phyloP scores from a whole-genome alignment of 1,140 invertebrate species.

The Cephus cinctus region DNA sequence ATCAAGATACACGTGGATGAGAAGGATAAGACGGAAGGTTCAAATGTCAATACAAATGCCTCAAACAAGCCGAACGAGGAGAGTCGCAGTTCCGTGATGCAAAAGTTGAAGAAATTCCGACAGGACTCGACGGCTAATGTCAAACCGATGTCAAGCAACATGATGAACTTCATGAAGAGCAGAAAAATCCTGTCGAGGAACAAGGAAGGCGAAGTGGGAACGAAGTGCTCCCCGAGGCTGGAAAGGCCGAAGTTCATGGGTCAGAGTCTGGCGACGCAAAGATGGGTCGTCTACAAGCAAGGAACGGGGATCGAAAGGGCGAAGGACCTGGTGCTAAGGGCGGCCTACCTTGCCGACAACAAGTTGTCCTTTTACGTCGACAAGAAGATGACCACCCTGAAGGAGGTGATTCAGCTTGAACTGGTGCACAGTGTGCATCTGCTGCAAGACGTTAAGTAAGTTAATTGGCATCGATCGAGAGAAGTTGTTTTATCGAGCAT shows the following conservation, averaged over 20 bases:
- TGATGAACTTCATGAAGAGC: slow-evolving; percentile 43
- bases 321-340: slow-evolving; percentile 57
- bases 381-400: slow-evolving; percentile 56
- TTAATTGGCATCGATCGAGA: too few species aligned
- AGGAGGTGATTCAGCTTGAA: slow-evolving; percentile 61
- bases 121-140: slow-evolving; percentile 37
- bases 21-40: neutral
- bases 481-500: too few species aligned
- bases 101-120: slow-evolving; percentile 41
- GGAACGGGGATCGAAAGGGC: slow-evolving; percentile 56
- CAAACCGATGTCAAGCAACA: slow-evolving; percentile 41
- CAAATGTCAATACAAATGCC: neutral
- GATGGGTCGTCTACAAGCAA: slow-evolving; percentile 45
- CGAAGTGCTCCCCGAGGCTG: slow-evolving; percentile 35
- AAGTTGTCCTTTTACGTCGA: slow-evolving; percentile 58
- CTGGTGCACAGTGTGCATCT: slow-evolving; percentile 63
- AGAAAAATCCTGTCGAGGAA: slow-evolving; percentile 38
- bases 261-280: slow-evolving; percentile 36
- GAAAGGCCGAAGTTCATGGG: slow-evolving; percentile 31
- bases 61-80: slow-evolving; percentile 26
- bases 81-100: slow-evolving; percentile 31
- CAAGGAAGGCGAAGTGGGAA: slow-evolving; percentile 19
- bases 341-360: slow-evolving; percentile 55
- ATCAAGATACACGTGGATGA: slow-evolving; percentile 3
- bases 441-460: slow-evolving; percentile 62